Percentiles rank a stretch among this genome's conserved stretches.
Conservation (phyloP, 2,797 vertebrate species). For the Diceros bicornis region DNA sequence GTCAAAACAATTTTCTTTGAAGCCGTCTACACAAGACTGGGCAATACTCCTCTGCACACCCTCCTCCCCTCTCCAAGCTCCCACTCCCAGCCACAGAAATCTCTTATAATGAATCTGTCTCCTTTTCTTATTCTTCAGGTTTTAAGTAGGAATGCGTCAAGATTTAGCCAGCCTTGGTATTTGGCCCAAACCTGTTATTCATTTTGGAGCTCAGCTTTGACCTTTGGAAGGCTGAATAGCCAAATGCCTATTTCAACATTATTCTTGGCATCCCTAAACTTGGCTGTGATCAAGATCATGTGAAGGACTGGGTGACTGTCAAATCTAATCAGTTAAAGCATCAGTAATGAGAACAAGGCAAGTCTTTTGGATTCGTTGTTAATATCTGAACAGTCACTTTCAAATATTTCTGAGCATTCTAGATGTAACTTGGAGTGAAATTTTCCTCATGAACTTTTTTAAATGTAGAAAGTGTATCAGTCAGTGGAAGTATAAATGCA, state of each 20-base stretch:
- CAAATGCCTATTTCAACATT: constrained; percentile 31
- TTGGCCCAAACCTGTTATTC: background rate
- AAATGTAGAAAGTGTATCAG: constrained; percentile 33
- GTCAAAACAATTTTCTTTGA: constrained; percentile 51
- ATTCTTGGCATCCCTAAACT: constrained; percentile 12
- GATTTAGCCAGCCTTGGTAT: background rate
- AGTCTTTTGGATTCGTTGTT: constrained; percentile 32
- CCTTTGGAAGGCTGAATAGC: constrained; percentile 17
- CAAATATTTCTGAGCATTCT: constrained; percentile 9
- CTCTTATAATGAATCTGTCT: background rate
- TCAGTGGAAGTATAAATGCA: background rate
- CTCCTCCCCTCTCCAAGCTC: background rate
- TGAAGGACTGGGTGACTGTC: constrained; percentile 48
- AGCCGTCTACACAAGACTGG: background rate
- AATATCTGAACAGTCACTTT: constrained; percentile 23
- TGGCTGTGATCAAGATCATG: constrained; percentile 31
- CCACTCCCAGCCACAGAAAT: background rate
- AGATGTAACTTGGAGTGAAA: background rate
- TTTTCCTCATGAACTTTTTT: constrained; percentile 21
- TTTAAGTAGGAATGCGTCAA: background rate
- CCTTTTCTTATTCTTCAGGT: constrained; percentile 2
- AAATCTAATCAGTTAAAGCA: background rate
- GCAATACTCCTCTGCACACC: background rate
- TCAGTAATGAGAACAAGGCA: constrained; percentile 33
- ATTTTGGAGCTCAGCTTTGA: constrained; percentile 24